Evolutionary conservation across 2,888 invertebrate genomes (phyloP).

Genomic region (Meta bourneti): DNA sequence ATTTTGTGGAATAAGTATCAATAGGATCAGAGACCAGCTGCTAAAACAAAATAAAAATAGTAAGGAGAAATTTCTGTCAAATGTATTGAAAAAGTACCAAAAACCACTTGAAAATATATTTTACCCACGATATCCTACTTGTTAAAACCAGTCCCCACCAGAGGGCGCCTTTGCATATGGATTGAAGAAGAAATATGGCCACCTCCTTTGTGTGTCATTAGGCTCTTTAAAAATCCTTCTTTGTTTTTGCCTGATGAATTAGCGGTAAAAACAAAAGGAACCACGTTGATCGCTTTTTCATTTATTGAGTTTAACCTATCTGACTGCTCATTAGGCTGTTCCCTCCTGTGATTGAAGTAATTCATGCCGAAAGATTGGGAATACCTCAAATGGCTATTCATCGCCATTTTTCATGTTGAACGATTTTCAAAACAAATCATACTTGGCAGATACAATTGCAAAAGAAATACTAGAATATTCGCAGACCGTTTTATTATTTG

Average conservation of each 20-base stretch:
- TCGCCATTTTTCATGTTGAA: background rate
- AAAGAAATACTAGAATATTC: too few species aligned
- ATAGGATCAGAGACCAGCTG: too few species aligned
- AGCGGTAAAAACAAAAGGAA: slow-evolving; percentile 40
- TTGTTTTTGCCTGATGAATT: slow-evolving; percentile 43
- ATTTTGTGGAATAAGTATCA: too few species aligned
- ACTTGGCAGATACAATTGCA: too few species aligned
- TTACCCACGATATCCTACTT: too few species aligned
- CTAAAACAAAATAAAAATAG: too few species aligned
- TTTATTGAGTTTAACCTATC: background rate
- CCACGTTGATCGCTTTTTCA: slow-evolving; percentile 20
- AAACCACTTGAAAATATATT: too few species aligned
- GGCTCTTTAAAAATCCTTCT: slow-evolving; percentile 30
- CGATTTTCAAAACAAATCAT: background rate
- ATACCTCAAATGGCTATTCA: slow-evolving; percentile 15
- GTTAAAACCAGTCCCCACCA: background rate
- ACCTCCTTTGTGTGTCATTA: slow-evolving; percentile 57
- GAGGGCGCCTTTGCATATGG: slow-evolving; percentile 40
- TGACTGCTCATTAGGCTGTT: slow-evolving; percentile 26
- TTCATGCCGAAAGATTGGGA: background rate
- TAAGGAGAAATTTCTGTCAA: too few species aligned
- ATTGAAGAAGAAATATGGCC: slow-evolving; percentile 56
- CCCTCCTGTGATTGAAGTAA: background rate
- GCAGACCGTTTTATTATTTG: too few species aligned
- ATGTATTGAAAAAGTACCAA: too few species aligned